These are phyloP conservation scores for Caloenas nicobarica DNA, from an alignment of 2,113 vertebrate species.

Conservation along the genomic window DNA sequence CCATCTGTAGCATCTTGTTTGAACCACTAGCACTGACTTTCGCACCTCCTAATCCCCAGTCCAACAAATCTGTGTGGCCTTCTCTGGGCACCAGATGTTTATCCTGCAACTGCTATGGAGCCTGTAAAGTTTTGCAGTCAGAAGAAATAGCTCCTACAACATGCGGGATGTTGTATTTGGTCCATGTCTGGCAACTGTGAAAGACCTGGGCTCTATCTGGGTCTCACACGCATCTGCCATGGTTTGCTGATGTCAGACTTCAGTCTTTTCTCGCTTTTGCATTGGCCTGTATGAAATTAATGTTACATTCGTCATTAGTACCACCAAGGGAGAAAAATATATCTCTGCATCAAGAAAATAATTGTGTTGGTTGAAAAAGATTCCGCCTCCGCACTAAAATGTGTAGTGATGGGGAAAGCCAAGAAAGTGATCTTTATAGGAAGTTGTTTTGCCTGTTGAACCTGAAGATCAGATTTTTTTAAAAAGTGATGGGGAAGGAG, in stretches of 20 bases:
- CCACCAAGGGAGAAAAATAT: background rate
- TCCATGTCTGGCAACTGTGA: background rate
- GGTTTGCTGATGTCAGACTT: background rate
- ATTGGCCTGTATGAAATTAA: background rate
- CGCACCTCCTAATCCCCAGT: background rate
- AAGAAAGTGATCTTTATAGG: background rate
- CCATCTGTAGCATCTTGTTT: background rate
- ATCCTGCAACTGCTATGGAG: background rate
- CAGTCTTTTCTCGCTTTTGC: background rate
- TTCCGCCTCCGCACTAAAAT: background rate
- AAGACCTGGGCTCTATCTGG: background rate
- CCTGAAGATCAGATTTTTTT: background rate
- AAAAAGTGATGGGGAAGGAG: background rate
- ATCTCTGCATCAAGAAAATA: background rate
- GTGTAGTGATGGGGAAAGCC: background rate
- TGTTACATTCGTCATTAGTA: background rate
- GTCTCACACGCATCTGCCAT: background rate
- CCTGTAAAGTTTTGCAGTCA: background rate
- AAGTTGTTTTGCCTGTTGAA: background rate
- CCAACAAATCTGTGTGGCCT: background rate
- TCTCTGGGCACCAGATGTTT: slow-evolving; percentile 4
- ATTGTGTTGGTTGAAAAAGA: background rate
- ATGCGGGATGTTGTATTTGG: background rate
- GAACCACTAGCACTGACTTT: background rate
- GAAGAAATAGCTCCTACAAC: background rate